Evolutionary conservation across 2,888 invertebrate species (phyloP).

Genomic region (Pecten maximus): DNA sequence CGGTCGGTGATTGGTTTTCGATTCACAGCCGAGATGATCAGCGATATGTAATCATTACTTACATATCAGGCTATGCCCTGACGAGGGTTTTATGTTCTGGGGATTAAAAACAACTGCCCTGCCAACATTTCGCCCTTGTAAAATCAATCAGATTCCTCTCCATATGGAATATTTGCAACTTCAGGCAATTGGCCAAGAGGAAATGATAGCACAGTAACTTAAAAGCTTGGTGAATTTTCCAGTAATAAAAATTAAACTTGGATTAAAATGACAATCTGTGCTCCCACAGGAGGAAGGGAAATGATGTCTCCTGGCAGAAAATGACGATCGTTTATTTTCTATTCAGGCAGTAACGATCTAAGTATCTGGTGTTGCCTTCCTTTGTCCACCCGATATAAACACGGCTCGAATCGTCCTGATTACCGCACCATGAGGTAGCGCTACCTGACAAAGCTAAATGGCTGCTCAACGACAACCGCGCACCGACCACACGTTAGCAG

Average conservation of each 20-base stretch:
- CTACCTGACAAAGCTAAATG: conserved; percentile 44
- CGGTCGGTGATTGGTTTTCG: conserved; percentile 27
- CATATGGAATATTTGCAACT: conserved; percentile 29
- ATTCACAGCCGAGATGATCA: conserved; percentile 4
- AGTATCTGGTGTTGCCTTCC: conserved; percentile 29
- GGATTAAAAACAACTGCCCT: neutral
- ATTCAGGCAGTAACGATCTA: conserved; percentile 41
- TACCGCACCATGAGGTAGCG: conserved; percentile 43
- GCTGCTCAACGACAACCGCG: conserved; percentile 38
- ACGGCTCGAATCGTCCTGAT: conserved; percentile 41
- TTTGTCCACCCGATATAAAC: conserved; percentile 49
- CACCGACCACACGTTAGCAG: conserved; percentile 47
- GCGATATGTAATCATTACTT: conserved; percentile 20
- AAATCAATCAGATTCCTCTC: neutral
- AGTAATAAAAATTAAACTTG: conserved; percentile 26
- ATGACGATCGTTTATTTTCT: conserved; percentile 46
- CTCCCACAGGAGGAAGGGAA: conserved; percentile 27
- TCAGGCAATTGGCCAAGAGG: neutral
- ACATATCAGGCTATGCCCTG: neutral
- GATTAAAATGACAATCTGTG: conserved; percentile 36
- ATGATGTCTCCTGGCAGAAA: conserved; percentile 45
- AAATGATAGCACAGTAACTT: neutral
- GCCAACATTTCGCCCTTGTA: neutral
- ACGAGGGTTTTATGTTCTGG: conserved; percentile 25
- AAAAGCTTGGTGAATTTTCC: conserved; percentile 1